Evolutionary conservation across 2,113 vertebrate genomes (phyloP).

Genomic region (Pogonocichla stellata): DNA sequence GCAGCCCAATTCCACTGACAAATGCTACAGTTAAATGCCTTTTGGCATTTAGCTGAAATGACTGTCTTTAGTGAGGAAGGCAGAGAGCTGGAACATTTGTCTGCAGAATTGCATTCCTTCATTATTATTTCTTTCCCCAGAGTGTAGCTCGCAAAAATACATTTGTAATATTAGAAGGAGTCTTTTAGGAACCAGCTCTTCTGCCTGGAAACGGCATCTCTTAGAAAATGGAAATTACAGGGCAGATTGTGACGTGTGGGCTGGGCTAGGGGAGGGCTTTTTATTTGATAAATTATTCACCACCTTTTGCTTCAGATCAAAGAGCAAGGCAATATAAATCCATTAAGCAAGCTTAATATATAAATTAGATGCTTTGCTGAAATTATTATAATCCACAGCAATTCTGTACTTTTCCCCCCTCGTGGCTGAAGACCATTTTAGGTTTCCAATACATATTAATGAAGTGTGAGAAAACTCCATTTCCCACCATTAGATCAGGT

Average conservation of each 20-base stretch:
- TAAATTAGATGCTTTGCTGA: constrained; percentile 57
- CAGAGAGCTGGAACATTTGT: constrained; percentile 46
- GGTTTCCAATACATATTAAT: constrained; percentile 26
- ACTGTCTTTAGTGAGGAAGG: constrained; percentile 39
- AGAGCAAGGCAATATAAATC: constrained; percentile 36
- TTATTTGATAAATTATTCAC: constrained; percentile 37
- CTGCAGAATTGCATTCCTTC: constrained; percentile 36
- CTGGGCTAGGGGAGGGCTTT: background rate
- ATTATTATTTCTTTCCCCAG: constrained; percentile 25
- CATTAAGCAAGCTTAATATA: constrained; percentile 55
- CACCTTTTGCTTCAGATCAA: constrained; percentile 36
- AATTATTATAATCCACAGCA: constrained; percentile 53
- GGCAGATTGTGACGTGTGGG: background rate
- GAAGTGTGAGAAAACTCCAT: background rate
- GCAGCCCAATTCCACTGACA: constrained; percentile 14
- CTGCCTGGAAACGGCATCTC: background rate
- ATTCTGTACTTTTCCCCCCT: background rate
- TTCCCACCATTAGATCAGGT: background rate
- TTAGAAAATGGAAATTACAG: constrained; percentile 38
- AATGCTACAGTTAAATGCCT: constrained; percentile 37
- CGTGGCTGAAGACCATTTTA: background rate
- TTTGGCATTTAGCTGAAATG: constrained; percentile 24
- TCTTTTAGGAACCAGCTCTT: background rate
- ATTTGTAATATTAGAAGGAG: constrained; percentile 14
- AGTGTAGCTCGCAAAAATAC: constrained; percentile 12